A percentile compares a stretch with the other conserved stretches of the same genome.
Evolutionary conservation across 2,113 vertebrate genomes (phyloP).

Genomic region (Myiagra hebetior): DNA sequence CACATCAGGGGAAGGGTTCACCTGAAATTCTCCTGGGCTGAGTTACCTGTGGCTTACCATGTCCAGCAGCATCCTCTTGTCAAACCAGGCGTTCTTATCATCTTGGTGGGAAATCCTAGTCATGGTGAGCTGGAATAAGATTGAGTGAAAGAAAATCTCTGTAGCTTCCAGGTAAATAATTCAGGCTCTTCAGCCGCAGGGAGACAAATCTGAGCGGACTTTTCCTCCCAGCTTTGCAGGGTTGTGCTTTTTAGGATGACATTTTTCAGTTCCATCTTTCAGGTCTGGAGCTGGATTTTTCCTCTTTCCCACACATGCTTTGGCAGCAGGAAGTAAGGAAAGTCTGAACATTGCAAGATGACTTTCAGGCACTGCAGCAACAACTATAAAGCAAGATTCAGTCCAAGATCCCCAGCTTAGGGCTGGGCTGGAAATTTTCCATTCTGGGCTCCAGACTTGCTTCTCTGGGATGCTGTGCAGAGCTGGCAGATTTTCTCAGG

Average conservation of each 20-base stretch:
- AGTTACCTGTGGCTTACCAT: neutral
- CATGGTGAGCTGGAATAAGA: neutral
- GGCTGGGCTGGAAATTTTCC: constrained; percentile 40
- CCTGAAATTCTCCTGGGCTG: neutral
- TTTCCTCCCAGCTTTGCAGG: constrained; percentile 45
- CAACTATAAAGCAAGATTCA: constrained; percentile 57
- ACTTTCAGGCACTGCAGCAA: constrained; percentile 63
- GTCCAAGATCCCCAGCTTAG: constrained; percentile 50
- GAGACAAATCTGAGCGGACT: neutral
- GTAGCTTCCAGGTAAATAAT: neutral
- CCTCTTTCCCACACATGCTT: constrained; percentile 66
- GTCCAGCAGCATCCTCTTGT: neutral
- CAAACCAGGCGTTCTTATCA: neutral
- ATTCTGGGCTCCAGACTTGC: neutral
- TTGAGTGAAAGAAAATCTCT: neutral
- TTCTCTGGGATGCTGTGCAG: neutral
- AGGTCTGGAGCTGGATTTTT: constrained; percentile 60
- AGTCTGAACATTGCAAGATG: constrained; percentile 61
- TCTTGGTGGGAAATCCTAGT: neutral
- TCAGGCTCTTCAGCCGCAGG: neutral
- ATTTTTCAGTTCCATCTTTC: constrained; percentile 34
- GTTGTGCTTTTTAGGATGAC: constrained; percentile 55
- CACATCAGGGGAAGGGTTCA: fast-evolving
- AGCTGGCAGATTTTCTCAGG: neutral
- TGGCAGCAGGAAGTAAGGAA: constrained; percentile 68